Evolutionary conservation across 2,888 invertebrate species (phyloP).

Genomic region (Rhabditoides inermis): DNA sequence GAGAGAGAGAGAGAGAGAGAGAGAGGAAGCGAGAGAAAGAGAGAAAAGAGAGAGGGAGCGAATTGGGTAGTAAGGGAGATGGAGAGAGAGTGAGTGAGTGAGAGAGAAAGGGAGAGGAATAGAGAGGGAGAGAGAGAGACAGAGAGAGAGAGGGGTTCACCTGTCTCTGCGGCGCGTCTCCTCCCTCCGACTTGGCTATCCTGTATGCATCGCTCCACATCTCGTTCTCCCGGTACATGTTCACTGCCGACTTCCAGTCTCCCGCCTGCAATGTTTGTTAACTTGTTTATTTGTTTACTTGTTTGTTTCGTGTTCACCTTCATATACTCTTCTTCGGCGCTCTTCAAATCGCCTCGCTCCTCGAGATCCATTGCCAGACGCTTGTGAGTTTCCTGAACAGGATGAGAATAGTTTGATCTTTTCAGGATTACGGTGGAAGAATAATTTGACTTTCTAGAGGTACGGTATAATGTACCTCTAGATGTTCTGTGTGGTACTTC

Average conservation of each 20-base stretch:
- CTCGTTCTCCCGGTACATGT: conserved; percentile 74
- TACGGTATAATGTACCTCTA: conserved; percentile 56
- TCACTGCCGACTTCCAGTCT: conserved; percentile 83
- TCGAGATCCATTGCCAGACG: conserved; percentile 85
- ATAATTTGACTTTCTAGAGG: not conserved
- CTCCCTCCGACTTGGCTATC: conserved; percentile 66
- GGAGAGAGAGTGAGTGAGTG: no score
- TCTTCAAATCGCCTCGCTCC: conserved; percentile 72
- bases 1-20: conserved; percentile 57
- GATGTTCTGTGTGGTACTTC: conserved; percentile 73
- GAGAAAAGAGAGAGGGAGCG: no score
- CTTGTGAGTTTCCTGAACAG: conserved; percentile 67
- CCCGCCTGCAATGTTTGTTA: conserved; percentile 60
- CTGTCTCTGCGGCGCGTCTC: conserved; percentile 60
- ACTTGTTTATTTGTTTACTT: not conserved
- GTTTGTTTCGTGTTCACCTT: conserved; percentile 11
- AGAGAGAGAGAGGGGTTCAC: no score
- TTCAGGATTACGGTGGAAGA: no score
- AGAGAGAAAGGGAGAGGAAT: no score
- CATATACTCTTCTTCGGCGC: conserved; percentile 85
- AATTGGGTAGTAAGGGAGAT: no score
- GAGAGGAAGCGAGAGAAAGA: conserved; percentile 22
- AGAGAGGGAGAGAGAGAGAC: no score
- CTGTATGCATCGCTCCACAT: conserved; percentile 86
- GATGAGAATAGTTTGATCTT: not conserved